A percentile compares a stretch with the other conserved stretches of the same genome.
These are phyloP conservation scores for Upupa epops DNA, from an alignment of 2,113 vertebrate species.

Conservation along the genomic window DNA sequence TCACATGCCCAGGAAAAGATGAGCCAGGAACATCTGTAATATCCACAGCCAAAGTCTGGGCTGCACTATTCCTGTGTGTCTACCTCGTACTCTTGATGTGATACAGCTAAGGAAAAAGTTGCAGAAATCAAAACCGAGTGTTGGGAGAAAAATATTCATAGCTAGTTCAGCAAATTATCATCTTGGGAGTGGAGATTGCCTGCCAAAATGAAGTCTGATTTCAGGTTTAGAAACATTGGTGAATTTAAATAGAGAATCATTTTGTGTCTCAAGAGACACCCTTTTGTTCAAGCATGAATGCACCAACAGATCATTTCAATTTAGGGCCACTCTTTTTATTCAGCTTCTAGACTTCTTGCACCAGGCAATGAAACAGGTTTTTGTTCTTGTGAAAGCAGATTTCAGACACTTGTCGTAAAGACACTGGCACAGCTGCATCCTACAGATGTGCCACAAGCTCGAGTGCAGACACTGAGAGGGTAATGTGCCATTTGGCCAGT, in stretches of 20 bases:
- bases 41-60: neutral
- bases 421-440: neutral
- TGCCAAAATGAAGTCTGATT: neutral
- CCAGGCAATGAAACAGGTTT: neutral
- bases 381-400: neutral
- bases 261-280: neutral
- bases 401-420: neutral
- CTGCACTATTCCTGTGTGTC: neutral
- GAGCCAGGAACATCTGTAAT: neutral
- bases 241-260: neutral
- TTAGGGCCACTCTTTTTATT: neutral
- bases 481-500: neutral
- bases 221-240: neutral
- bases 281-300: neutral
- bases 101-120: neutral
- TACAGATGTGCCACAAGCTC: conserved; percentile 4
- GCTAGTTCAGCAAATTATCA: neutral
- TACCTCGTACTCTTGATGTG: neutral
- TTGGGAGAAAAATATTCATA: neutral
- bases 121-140: neutral
- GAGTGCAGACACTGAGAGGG: neutral
- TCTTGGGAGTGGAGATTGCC: neutral
- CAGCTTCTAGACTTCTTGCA: neutral
- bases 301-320: neutral
- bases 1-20: neutral